phyloP scores from a whole-genome alignment of 2,888 invertebrate genomes.

The Mythimna vitellina region DNA sequence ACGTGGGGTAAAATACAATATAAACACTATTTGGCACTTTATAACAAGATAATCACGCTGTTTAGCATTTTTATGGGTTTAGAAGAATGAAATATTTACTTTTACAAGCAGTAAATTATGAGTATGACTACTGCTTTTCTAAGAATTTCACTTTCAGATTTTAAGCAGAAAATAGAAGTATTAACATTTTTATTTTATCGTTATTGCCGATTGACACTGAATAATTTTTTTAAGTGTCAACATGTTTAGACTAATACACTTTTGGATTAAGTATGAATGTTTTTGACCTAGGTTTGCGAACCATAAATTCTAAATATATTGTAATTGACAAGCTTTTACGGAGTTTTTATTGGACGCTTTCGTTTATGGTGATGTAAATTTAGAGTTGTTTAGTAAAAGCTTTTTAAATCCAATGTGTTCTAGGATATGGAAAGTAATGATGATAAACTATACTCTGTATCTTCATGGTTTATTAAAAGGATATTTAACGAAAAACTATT shows the following conservation, averaged over 20 bases:
- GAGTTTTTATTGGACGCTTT: conserved; percentile 5
- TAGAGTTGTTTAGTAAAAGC: conserved; percentile 52
- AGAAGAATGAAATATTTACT: conserved; percentile 64
- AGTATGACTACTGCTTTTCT: conserved; percentile 13
- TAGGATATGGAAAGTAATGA: not conserved
- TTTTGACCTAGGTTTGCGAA: no score
- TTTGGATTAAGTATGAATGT: not conserved
- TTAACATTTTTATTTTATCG: not conserved
- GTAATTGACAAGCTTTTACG: conserved; percentile 26
- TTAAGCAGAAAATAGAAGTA: not conserved
- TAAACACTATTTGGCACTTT: conserved; percentile 63
- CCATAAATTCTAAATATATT: not conserved
- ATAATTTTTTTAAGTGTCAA: not conserved
- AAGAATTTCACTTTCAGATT: conserved; percentile 14
- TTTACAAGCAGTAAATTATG: conserved; percentile 36
- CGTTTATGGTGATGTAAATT: conserved; percentile 15
- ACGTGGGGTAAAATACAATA: conserved; percentile 69
- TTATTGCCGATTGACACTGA: not conserved
- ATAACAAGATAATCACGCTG: conserved; percentile 60
- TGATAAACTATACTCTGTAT: not conserved
- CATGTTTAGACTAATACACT: not conserved
- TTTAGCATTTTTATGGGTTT: conserved; percentile 62
- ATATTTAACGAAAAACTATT: not conserved
- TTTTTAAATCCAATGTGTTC: conserved; percentile 51
- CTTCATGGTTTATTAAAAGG: not conserved